Base-by-base conservation (phyloP, 2,797 vertebrate species). In the Neolamprologus multifasciatus region DNA sequence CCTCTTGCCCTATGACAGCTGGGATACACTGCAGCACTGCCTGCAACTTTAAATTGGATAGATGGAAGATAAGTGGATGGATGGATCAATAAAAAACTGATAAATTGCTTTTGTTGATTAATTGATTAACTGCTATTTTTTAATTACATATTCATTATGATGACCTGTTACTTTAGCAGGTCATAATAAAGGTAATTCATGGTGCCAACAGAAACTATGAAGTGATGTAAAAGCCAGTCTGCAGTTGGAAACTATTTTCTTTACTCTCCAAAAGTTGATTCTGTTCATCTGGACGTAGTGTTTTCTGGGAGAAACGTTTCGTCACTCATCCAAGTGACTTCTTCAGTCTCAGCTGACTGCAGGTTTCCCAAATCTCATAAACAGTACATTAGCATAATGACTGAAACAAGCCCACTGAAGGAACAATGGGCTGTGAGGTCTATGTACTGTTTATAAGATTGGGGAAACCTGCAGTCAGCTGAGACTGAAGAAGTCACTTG, bases 21-120 rank as follows among this genome's bases (percentile, higher is more conserved):
- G 62, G 1, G 36, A 40, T 40, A 40, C 0, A 21, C n/a, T 9
- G 19, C 3, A 40, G n/a, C 33, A 67, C 7, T 11, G 0, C 33
- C 33, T 67, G 62, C 3, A 0, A 21, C 12, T 21, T 40, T 69
- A 40, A 69, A 40, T 3, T 67, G 2, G 36, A 67, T 67, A 67
- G 1, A 2, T 21, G 17, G 36, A 67, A 67, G 31, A 64, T 36
- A 8, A 36, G 19, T 36, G 59, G 59, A 40, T 67, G 62, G 33
- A 21, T 69, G 64, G 64, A 69, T 69, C 12, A 21, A 69, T 40
- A 23, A 40, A 45, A 71, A 71, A 17, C 2, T 7, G 21, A 71
- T 26, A 26, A 29, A 45, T 29, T 71, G 14, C 14, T 45, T 71
- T 45, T 45, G 6, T 45, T 16, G 21, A 40, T 45, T 43, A 45